A percentile compares a stretch with the other conserved stretches of the same genome.
Evolutionary conservation across 2,888 invertebrate genomes (phyloP).

Genomic region (Hydroisotoma schaefferi): DNA sequence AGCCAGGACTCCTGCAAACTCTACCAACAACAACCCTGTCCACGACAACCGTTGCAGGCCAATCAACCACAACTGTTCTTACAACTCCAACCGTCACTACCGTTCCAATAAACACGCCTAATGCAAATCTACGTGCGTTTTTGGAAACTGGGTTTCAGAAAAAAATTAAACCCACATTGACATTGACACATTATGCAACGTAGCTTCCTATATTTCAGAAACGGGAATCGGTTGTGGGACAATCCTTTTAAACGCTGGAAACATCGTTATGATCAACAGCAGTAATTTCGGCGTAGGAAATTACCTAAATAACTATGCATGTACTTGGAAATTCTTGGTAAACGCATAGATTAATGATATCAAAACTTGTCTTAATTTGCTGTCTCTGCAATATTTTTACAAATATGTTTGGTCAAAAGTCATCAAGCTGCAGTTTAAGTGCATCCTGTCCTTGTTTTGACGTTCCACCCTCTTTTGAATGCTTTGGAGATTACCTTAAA

Average conservation of each 20-base stretch:
- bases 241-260: conserved; percentile 20
- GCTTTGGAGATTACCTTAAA: conserved; percentile 41
- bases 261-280: conserved; percentile 33
- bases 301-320: conserved; percentile 39
- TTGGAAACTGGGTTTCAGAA: no score
- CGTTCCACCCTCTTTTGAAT: conserved; percentile 31
- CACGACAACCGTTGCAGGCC: background rate
- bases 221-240: conserved; percentile 36
- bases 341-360: no score
- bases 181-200: no score
- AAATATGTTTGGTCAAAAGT: conserved; percentile 21
- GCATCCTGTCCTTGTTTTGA: conserved; percentile 39
- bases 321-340: conserved; percentile 41
- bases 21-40: no score
- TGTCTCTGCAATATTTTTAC: no score
- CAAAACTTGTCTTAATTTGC: no score
- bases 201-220: background rate
- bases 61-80: background rate
- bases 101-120: background rate
- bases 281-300: conserved; percentile 30
- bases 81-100: background rate
- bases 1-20: no score
- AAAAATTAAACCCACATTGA: no score
- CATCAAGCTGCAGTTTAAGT: conserved; percentile 28
- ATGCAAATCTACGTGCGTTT: no score